Evolutionary conservation across 2,888 invertebrate genomes (phyloP).

Genomic region (Cynaeus angustus): DNA sequence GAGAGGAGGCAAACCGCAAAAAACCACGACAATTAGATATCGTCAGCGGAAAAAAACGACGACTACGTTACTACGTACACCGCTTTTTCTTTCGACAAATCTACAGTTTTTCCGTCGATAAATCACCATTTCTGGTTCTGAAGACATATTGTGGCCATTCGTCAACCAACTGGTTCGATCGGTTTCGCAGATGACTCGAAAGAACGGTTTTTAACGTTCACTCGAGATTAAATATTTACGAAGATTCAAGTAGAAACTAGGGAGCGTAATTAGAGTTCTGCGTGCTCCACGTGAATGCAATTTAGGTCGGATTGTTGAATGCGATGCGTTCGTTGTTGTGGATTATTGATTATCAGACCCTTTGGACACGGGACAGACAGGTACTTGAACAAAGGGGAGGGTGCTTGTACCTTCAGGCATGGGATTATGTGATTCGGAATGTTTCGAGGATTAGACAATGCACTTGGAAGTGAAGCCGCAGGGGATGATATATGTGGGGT

Average conservation of each 20-base stretch:
- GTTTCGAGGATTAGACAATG: conserved; percentile 9
- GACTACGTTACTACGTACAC: neutral
- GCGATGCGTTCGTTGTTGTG: conserved; percentile 21
- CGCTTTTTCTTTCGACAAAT: conserved; percentile 4
- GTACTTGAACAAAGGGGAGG: conserved; percentile 20
- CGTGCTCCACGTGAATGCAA: conserved; percentile 32
- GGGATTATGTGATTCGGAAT: conserved; percentile 2
- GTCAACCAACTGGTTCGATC: conserved; percentile 9
- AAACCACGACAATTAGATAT: conserved; percentile 35
- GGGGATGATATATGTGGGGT: conserved; percentile 7
- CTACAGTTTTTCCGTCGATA: neutral
- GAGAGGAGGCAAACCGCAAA: conserved; percentile 31
- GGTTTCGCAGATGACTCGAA: conserved; percentile 3
- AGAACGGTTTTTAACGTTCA: neutral
- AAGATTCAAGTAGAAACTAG: neutral
- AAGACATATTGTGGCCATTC: conserved; percentile 3
- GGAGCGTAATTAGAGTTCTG: conserved; percentile 25
- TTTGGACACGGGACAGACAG: conserved; percentile 19
- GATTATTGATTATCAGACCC: conserved; percentile 26
- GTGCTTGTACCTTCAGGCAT: conserved; percentile 6
- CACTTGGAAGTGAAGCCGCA: conserved; percentile 1
- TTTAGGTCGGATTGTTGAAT: conserved; percentile 19
- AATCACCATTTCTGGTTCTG: conserved; percentile 6
- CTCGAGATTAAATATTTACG: conserved; percentile 7
- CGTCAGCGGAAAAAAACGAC: neutral